Base-by-base conservation (phyloP, 2,888 invertebrate genomes). In the Pollenia angustigena region DNA sequence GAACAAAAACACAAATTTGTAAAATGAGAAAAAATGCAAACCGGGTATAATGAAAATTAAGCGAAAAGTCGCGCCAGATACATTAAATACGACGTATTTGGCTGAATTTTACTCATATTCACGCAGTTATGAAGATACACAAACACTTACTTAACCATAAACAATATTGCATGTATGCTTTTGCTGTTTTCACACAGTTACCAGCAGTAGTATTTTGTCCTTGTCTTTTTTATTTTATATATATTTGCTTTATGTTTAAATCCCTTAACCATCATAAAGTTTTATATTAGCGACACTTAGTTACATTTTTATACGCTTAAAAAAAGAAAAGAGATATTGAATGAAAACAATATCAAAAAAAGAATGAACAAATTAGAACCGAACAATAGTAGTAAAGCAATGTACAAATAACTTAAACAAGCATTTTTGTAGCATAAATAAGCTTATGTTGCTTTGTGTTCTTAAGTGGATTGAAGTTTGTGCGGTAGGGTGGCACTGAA, bases 21-120 rank as follows among this genome's bases (percentile, higher is more conserved):
- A 50, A 72, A 54, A 69, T 54, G 56, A 66, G 32, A 75, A 58
- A 71, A 6, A 81, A 81, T 81, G 54, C 56, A 78, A 84, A 56
- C 54, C 84, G 81, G 72, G 78, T 78, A 69, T 85, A 84, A 87
- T 84, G 87, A 84, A 87, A 87, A 87, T 85, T 78, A 87, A 87
- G 87, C 85, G 76, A 87, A 87, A 81, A 84, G 81, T 81, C 78
- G 81, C 81, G 78, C 84, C 81, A 87, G 87, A 87, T 81, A 87
- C 76, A 84, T 81, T 79, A 81, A 87, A 87, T 84, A 32, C 62
- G 62, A 68, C 46, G 52, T 44, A 68, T 40, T 32, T n/a, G 12
- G 48, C n/a, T 12, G 14, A 40, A 50, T 74, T 74, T 44, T 54
- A 48, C 68, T 62, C 72, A 64, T 62, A 76, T 50, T 74, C 84